A percentile compares a stretch with the other conserved stretches of the same genome.
Evolutionary conservation across 2,113 vertebrate species (phyloP).

Genomic region (Dasypus novemcinctus): DNA sequence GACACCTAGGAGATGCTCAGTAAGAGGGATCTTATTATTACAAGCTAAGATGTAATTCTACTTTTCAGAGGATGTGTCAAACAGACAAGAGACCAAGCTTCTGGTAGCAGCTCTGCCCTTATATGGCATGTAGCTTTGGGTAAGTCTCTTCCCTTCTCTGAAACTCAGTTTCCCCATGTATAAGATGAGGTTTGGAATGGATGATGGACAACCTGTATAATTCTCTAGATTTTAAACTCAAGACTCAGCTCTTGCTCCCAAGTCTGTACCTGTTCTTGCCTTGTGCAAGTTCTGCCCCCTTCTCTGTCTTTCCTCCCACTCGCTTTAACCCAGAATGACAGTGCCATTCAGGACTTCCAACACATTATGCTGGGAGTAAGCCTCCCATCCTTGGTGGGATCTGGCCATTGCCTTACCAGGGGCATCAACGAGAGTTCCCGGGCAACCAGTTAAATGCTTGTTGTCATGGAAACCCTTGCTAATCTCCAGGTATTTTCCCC

Average conservation of each 20-base stretch:
- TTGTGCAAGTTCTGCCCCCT: not conserved
- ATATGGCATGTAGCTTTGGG: not conserved
- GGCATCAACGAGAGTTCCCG: not conserved
- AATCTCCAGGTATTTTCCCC: not conserved
- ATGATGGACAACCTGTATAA: not conserved
- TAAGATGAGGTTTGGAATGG: not conserved
- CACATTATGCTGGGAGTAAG: not conserved
- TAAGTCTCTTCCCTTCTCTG: not conserved
- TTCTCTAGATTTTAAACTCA: not conserved
- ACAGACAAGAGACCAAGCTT: too few species aligned
- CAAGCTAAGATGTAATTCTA: not conserved
- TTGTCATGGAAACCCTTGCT: constrained; percentile 14
- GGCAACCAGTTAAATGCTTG: constrained; percentile 18
- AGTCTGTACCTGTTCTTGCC: not conserved
- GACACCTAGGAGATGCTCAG: not conserved
- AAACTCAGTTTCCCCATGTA: not conserved
- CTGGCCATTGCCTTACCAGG: not conserved
- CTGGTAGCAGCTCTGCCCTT: not conserved
- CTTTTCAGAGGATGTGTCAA: not conserved
- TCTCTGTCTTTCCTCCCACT: not conserved
- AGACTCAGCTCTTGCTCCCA: not conserved
- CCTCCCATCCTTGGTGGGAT: not conserved
- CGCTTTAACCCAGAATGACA: not conserved
- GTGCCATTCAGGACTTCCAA: not conserved
- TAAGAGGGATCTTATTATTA: too few species aligned